A percentile compares a stretch with the other conserved stretches of the same genome.
phyloP scores from a whole-genome alignment of 2,888 invertebrate genomes.

The Philhelius pedissequus region DNA sequence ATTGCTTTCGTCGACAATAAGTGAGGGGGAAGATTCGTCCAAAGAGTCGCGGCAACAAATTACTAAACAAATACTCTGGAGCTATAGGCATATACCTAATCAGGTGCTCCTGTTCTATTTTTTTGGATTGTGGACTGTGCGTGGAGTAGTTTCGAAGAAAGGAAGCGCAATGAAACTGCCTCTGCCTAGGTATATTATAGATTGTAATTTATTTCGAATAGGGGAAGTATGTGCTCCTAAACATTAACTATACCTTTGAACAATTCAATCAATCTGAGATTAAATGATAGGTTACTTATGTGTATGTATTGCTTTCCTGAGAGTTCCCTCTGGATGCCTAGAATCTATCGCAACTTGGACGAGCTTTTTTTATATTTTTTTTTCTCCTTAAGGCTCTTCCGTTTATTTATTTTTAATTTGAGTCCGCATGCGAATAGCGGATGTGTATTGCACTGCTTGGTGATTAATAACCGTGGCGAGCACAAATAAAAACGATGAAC shows the following conservation, averaged over 20 bases:
- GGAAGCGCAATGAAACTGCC: background rate
- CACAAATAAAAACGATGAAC: constrained; percentile 51
- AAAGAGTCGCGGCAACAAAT: constrained; percentile 30
- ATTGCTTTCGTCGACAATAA: constrained; percentile 49
- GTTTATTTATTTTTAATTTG: constrained; percentile 66
- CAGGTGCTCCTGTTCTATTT: background rate
- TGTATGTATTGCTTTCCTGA: background rate
- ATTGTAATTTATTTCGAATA: background rate
- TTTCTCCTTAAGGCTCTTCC: constrained; percentile 36
- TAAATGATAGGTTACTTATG: background rate
- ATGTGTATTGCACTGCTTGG: constrained; percentile 16
- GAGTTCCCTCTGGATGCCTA: background rate
- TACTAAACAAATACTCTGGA: constrained; percentile 26
- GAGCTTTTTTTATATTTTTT: background rate
- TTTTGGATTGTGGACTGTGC: background rate
- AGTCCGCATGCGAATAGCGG: constrained; percentile 32
- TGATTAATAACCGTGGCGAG: constrained; percentile 60
- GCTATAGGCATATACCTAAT: background rate
- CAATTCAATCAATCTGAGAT: background rate
- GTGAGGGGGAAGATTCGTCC: constrained; percentile 9
- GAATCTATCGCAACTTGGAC: background rate
- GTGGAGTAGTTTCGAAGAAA: background rate
- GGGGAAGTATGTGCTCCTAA: background rate
- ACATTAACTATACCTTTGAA: background rate
- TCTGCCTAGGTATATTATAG: background rate